Percentiles rank a stretch among this genome's conserved stretches.
These are phyloP conservation scores for Drosophila pandora DNA, from an alignment of 1,140 invertebrate species.

Conservation along the genomic window DNA sequence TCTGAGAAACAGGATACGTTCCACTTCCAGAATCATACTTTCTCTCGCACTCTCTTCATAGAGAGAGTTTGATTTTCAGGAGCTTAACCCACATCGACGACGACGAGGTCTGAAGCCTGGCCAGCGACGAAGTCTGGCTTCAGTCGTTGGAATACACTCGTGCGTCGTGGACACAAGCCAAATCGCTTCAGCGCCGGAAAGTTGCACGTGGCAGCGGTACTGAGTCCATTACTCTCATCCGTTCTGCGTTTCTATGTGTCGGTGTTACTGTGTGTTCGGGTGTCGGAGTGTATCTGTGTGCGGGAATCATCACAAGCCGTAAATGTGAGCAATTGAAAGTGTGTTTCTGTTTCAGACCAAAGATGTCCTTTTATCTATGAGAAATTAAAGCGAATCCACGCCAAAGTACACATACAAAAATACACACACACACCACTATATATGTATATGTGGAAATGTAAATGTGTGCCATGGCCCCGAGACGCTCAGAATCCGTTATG, in stretches of 20 bases:
- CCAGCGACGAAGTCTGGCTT: slow-evolving; percentile 48
- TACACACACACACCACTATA: slow-evolving; percentile 6
- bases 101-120: slow-evolving; percentile 46
- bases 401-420: slow-evolving; percentile 18
- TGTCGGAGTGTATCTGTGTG: slow-evolving; percentile 13
- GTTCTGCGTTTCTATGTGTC: slow-evolving; percentile 5
- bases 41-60: background rate
- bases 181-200: slow-evolving; percentile 36
- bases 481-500: slow-evolving; percentile 11
- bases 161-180: slow-evolving; percentile 69
- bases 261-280: background rate
- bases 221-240: slow-evolving; percentile 24
- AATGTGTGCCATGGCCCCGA: slow-evolving; percentile 37
- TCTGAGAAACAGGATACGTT: slow-evolving; percentile 40
- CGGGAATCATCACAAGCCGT: slow-evolving; percentile 19
- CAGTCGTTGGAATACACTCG: slow-evolving; percentile 81
- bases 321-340: slow-evolving; percentile 56
- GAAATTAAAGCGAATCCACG: slow-evolving; percentile 39
- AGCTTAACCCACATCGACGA: slow-evolving; percentile 66
- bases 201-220: slow-evolving; percentile 51
- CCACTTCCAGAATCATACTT: slow-evolving; percentile 58
- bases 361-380: slow-evolving; percentile 46
- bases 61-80: background rate
- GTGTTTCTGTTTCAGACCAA: slow-evolving; percentile 22
- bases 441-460: slow-evolving; percentile 19